phyloP scores from a whole-genome alignment of 2,113 vertebrate genomes.

The Paracanthobrama guichenoti region DNA sequence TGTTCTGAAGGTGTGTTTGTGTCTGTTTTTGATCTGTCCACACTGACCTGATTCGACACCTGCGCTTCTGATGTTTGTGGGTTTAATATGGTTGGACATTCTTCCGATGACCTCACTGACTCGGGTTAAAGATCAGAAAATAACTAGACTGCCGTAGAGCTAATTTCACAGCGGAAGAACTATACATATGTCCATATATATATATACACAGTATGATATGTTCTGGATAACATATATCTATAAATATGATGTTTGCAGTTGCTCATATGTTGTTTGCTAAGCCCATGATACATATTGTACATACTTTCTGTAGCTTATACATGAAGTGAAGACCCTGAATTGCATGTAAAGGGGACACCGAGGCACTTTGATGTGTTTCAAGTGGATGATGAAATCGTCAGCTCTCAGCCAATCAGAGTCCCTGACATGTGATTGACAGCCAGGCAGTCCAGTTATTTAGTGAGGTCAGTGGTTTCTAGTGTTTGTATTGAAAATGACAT shows the following conservation, averaged over 20 bases:
- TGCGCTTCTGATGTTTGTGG: conserved; percentile 46
- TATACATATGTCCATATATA: conserved; percentile 77
- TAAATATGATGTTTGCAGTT: conserved; percentile 65
- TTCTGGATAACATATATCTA: conserved; percentile 54
- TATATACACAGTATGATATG: conserved; percentile 60
- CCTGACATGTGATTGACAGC: conserved; percentile 74
- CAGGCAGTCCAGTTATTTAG: conserved; percentile 82
- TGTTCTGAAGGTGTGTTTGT: conserved; percentile 57
- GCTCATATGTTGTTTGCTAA: conserved; percentile 62
- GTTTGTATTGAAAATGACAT: no score
- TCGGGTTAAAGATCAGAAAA: conserved; percentile 71
- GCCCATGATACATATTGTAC: conserved; percentile 61
- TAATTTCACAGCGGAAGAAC: conserved; percentile 73
- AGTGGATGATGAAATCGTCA: conserved; percentile 65
- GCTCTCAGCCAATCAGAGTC: conserved; percentile 64
- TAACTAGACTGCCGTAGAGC: conserved; percentile 79
- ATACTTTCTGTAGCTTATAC: conserved; percentile 72
- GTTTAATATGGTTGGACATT: conserved; percentile 63
- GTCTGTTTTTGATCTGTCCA: conserved; percentile 12
- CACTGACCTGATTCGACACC: not conserved
- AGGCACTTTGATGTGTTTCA: conserved; percentile 73
- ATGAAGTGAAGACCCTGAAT: conserved; percentile 73
- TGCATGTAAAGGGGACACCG: conserved; percentile 75
- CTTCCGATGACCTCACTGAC: conserved; percentile 64
- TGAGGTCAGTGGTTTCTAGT: conserved; percentile 65